Conservation (phyloP, 2,888 invertebrate genomes). For the Noctua janthe region DNA sequence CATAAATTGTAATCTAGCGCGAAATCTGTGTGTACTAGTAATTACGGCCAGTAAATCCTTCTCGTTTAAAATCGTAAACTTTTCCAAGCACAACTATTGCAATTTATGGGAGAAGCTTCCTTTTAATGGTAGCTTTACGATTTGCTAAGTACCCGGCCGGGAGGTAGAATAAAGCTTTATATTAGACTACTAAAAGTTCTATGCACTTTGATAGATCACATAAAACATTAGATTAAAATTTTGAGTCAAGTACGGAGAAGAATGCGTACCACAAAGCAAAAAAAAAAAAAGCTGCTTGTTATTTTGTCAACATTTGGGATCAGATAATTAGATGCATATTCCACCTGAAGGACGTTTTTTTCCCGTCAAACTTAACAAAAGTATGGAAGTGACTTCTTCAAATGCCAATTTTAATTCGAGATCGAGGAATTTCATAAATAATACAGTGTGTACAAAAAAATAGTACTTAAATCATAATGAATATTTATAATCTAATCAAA, state of each 20-base stretch:
- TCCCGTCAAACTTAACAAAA: too few relatives aligned
- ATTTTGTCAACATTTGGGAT: not conserved
- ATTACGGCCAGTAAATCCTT: constrained; percentile 46
- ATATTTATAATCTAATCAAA: too few relatives aligned
- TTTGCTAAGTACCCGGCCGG: constrained; percentile 49
- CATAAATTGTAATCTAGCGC: constrained; percentile 52
- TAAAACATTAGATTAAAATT: not conserved
- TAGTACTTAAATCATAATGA: too few relatives aligned
- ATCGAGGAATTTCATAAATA: too few relatives aligned
- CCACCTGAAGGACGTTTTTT: too few relatives aligned
- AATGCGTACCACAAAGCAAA: not conserved
- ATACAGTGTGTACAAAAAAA: too few relatives aligned
- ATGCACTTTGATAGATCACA: not conserved
- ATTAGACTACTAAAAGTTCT: not conserved
- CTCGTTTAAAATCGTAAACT: constrained; percentile 41
- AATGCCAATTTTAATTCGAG: too few relatives aligned
- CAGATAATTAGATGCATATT: too few relatives aligned
- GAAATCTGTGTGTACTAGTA: constrained; percentile 51
- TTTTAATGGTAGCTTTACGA: constrained; percentile 65
- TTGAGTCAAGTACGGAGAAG: not conserved
- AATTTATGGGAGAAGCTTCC: constrained; percentile 64
- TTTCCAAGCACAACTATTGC: constrained; percentile 31
- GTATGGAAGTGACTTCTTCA: too few relatives aligned
- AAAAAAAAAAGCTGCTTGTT: not conserved
- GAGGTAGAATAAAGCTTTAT: constrained; percentile 48